These are phyloP conservation scores for Ditylenchus dipsaci DNA, from an alignment of 1,140 invertebrate species.

Conservation along the genomic window DNA sequence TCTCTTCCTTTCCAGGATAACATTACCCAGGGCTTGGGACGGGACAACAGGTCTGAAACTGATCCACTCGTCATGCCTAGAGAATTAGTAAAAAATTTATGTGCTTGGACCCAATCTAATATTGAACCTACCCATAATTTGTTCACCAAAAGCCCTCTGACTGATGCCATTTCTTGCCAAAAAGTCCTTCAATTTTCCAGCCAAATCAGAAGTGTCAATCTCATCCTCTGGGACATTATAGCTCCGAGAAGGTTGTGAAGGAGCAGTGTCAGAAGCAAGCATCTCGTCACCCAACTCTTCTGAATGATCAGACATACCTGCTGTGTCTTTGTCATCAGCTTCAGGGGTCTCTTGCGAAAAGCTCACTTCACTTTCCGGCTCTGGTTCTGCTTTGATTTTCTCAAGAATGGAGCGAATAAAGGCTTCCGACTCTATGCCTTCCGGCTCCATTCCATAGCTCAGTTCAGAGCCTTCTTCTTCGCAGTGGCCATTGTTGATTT, in stretches of 20 bases:
- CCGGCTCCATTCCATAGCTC: neutral
- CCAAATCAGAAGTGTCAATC: constrained; percentile 31
- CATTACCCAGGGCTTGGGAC: constrained; percentile 93
- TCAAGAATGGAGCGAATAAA: neutral
- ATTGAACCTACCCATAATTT: neutral
- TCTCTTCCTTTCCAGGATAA: constrained; percentile 89
- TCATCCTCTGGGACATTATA: constrained; percentile 19
- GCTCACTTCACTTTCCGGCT: neutral
- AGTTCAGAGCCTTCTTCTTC: neutral
- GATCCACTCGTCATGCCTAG: constrained; percentile 66
- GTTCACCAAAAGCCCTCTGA: constrained; percentile 14
- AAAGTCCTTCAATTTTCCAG: constrained; percentile 27
- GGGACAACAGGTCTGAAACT: constrained; percentile 83
- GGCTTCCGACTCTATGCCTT: neutral
- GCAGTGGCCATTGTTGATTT: neutral
- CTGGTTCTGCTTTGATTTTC: constrained; percentile 5
- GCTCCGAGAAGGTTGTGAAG: neutral
- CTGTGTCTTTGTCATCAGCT: neutral
- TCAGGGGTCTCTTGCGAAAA: neutral
- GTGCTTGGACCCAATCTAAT: no score
- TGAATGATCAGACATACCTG: neutral
- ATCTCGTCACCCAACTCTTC: neutral
- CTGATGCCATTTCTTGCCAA: constrained; percentile 25
- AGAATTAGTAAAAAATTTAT: no score
- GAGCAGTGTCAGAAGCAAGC: neutral